phyloP scores from a whole-genome alignment of 2,797 vertebrate species.

The Ptychobarbus kaznakovi region DNA sequence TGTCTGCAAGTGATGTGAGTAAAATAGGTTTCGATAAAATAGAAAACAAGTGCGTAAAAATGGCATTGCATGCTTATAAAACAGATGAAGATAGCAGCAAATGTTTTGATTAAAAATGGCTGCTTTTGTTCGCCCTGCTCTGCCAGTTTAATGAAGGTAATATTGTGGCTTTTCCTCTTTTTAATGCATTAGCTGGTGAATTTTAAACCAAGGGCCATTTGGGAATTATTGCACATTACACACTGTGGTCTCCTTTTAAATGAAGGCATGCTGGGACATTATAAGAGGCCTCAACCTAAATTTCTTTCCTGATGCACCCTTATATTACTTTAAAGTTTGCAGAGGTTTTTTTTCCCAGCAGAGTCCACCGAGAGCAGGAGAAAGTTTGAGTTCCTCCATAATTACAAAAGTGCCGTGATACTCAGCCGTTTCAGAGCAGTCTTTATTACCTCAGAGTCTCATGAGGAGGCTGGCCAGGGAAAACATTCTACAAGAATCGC shows the following conservation, averaged over 20 bases:
- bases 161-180: slow-evolving; percentile 1
- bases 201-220: slow-evolving; percentile 29
- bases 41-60: background rate
- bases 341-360: background rate
- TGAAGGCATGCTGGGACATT: slow-evolving; percentile 4
- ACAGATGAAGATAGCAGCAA: background rate
- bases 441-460: slow-evolving; percentile 48
- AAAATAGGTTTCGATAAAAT: background rate
- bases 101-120: background rate
- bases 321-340: slow-evolving; percentile 30
- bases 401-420: slow-evolving; percentile 50
- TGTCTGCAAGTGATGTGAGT: background rate
- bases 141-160: slow-evolving; percentile 1
- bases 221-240: slow-evolving; percentile 25
- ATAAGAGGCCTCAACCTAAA: slow-evolving; percentile 28
- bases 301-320: slow-evolving; percentile 24
- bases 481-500: slow-evolving; percentile 21
- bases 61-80: background rate
- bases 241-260: slow-evolving; percentile 16
- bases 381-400: slow-evolving; percentile 50
- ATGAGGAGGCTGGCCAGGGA: slow-evolving; percentile 27
- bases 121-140: background rate
- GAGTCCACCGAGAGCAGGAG: slow-evolving; percentile 23
- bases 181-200: slow-evolving; percentile 6
- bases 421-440: slow-evolving; percentile 36